These are phyloP conservation scores for Peromyscus melanophrys DNA, from an alignment of 2,797 vertebrate species.

Conservation along the genomic window DNA sequence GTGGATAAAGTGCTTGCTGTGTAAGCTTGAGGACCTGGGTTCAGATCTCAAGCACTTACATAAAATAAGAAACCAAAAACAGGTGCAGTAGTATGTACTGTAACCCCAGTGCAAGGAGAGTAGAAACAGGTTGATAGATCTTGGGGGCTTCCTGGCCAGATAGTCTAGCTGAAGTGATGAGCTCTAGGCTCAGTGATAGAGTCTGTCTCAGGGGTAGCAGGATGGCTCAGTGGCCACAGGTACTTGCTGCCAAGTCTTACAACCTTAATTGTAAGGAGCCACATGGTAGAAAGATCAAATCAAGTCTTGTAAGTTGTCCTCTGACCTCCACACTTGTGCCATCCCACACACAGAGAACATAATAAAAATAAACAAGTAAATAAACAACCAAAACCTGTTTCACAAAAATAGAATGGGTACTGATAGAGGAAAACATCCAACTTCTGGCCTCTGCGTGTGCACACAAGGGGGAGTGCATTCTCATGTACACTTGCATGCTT, in stretches of 20 bases:
- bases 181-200: not conserved
- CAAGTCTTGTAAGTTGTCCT: not conserved
- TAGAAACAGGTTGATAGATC: not conserved
- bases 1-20: not conserved
- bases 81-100: not conserved
- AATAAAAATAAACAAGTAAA: not conserved
- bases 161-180: not conserved
- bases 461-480: too few relatives aligned
- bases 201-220: not conserved
- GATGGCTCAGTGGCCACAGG: not conserved
- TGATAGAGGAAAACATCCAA: not conserved
- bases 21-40: not conserved
- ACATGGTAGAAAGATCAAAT: not conserved
- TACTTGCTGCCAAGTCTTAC: not conserved
- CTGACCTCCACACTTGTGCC: not conserved
- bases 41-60: not conserved
- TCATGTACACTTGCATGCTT: not conserved
- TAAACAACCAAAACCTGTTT: not conserved
- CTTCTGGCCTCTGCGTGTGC: not conserved
- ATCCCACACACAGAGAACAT: not conserved
- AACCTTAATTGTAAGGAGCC: not conserved
- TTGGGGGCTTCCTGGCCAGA: not conserved
- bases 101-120: not conserved
- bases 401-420: not conserved
- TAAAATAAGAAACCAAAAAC: not conserved